Base-by-base conservation (phyloP, 1,140 invertebrate species). In the Luehdorfia chinensis region DNA sequence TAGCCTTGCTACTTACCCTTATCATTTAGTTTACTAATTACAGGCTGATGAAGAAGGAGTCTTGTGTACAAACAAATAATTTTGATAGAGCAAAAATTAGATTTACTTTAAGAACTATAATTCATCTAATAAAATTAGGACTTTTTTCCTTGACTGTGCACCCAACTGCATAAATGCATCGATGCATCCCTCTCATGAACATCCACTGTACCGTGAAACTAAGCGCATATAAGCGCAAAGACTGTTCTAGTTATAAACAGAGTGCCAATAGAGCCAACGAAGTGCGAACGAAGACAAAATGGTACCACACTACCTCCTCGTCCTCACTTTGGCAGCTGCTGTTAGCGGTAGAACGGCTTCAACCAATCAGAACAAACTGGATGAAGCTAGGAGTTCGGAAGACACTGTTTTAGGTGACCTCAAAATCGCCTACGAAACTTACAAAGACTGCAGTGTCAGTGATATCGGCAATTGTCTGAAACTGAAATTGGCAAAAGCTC, bases 401-500 rank as follows among this genome's bases (percentile, higher is more conserved):
- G 83, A 87, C 57, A 70, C 61, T 16, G 47, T 86, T 37, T 55
- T 87, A 44, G 79, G 81, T 25, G 84, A 88, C 44, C 54, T 87
- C 6, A 85, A 81, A 61, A 55, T 83, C 36, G 78, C 85, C 16
- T 87, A 87, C 50, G 85, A 87, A 48, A 87, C 85, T 1, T 94
- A 94, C 76, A 93, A 93, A 70, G 93, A 94, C 52, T 95, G 94
- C 80, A 88, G 91, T 14, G 90, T 88, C 2, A 84, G 89, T 15
- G 92, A 94, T 36, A 65, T 94, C 8, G 90, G 90, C 33, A 90
- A 92, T 12, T 95, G 94, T 57, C 78, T 95, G 2, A 95, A 95
- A 72, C 68, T 94, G 23, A 95, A 94, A 67, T 73, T 95, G 13
- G 81, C 94, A 0, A 90, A 91, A 1, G 91, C 93, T 1, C 84